A percentile compares a stretch with the other conserved stretches of the same genome.
Evolutionary conservation across 2,888 invertebrate species (phyloP).

Genomic region (Lottia gigantea): DNA sequence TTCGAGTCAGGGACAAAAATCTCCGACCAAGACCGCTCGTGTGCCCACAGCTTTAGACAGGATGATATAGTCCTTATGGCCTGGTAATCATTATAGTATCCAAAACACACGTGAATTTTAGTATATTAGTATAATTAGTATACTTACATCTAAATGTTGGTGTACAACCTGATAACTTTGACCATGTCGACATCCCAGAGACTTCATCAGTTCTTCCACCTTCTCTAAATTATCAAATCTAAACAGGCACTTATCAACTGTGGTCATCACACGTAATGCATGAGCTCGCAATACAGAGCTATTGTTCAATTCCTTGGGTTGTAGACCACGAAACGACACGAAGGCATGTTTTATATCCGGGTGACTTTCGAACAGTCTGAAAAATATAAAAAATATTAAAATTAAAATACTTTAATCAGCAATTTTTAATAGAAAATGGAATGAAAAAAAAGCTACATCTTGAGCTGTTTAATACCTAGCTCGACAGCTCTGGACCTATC

Average conservation of each 20-base stretch:
- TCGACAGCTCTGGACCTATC: too few relatives aligned
- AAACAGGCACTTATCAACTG: slow-evolving; percentile 71
- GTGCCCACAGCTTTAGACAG: too few relatives aligned
- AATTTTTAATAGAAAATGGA: too few relatives aligned
- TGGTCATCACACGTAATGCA: slow-evolving; percentile 72
- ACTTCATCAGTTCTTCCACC: slow-evolving; percentile 68
- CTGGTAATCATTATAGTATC: too few relatives aligned
- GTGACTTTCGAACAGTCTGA: slow-evolving; percentile 72
- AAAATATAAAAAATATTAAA: slow-evolving; percentile 26
- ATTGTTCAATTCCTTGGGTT: slow-evolving; percentile 69
- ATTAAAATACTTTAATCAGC: too few relatives aligned
- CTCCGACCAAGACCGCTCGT: too few relatives aligned
- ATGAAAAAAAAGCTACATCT: too few relatives aligned
- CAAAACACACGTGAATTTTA: too few relatives aligned
- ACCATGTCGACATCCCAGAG: slow-evolving; percentile 70
- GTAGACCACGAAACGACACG: slow-evolving; percentile 70
- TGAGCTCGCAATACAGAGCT: slow-evolving; percentile 71
- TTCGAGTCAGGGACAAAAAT: too few relatives aligned
- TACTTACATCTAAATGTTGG: slow-evolving; percentile 72
- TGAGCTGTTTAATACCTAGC: too few relatives aligned
- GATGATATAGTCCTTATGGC: too few relatives aligned
- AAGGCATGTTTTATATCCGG: slow-evolving; percentile 72
- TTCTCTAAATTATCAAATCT: slow-evolving; percentile 70
- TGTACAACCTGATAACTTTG: slow-evolving; percentile 69
- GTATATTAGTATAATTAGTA: too few relatives aligned